phyloP scores from a whole-genome alignment of 2,113 vertebrate species.

The Nestor notabilis region DNA sequence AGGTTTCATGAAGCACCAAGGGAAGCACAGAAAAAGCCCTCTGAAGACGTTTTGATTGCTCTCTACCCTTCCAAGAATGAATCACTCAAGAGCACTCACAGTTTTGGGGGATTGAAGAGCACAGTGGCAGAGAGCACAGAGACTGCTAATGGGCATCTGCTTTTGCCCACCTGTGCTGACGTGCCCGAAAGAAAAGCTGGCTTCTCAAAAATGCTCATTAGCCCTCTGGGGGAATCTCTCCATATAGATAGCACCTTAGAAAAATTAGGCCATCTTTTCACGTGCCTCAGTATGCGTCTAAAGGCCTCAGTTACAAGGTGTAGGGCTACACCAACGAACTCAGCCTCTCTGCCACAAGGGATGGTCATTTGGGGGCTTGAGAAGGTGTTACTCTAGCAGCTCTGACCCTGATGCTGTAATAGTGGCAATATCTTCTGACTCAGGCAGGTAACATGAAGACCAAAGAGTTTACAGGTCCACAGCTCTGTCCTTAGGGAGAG shows the following conservation, averaged over 20 bases:
- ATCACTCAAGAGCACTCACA: not conserved
- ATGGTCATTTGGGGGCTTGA: not conserved
- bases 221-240: not conserved
- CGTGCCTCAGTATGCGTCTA: rapidly evolving
- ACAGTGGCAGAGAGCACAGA: not conserved
- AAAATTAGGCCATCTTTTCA: not conserved
- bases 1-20: not conserved
- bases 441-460: not conserved
- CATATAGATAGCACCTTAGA: not conserved
- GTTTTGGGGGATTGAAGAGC: not conserved
- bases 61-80: not conserved
- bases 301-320: not conserved
- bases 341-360: not conserved
- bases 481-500: not conserved
- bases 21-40: not conserved
- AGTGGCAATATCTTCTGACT: not conserved
- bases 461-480: not conserved
- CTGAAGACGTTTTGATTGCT: not conserved
- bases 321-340: not conserved
- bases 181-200: not conserved
- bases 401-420: not conserved
- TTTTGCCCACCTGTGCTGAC: not conserved
- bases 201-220: not conserved
- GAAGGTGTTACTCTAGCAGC: not conserved
- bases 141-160: not conserved